Evolutionary conservation across 2,888 invertebrate genomes (phyloP), one percentile per base, ranked within the genome.

Genomic region (Megalurothrips usitatus): DNA sequence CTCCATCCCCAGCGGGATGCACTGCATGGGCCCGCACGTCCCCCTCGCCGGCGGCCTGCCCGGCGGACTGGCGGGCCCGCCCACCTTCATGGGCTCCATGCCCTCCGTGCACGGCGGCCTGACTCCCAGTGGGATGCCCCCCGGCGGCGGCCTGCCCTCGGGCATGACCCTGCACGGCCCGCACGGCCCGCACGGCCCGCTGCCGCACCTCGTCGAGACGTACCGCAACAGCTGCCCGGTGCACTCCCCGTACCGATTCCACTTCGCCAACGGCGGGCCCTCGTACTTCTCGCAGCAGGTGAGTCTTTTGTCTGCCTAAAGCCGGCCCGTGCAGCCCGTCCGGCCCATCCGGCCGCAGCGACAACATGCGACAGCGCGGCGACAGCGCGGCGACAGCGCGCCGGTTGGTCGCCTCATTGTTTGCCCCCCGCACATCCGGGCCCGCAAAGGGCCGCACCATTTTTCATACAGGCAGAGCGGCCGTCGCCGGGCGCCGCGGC

Each of bases 211-310:
- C 88, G 68, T 75, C 26, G 68, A 75, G 68, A 75, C 86, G 82
- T 89, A 87, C 86, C 88, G 88, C 85, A 86, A 88, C 85, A 89
- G 91, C 85, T 93, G 93, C 85, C 93, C 93, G 78, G 92, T 93
- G 85, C 93, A 93, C 88, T 92, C 92, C 85, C 93, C 93, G 43
- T 93, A 92, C 86, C 88, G 93, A 83, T 92, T 91, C 86, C 87
- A 90, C 82, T 89, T 88, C 85, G 87, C 89, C 82, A 90, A 90
- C 85, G 90, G 89, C 78, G 88, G 88, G 49, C 86, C 87, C 58
- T 89, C 89, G 82, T 89, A 87, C 84, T 88, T 88, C 84, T 87
- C 86, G 34, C 87, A 83, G 80, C 89, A 89, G 68, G 68, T 75
- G 68, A 75, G 68, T 75, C 23, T 52, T 52, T 52, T 3, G 3